Base-by-base conservation (phyloP, 1,140 invertebrate species). In the Drosophila tristis region DNA sequence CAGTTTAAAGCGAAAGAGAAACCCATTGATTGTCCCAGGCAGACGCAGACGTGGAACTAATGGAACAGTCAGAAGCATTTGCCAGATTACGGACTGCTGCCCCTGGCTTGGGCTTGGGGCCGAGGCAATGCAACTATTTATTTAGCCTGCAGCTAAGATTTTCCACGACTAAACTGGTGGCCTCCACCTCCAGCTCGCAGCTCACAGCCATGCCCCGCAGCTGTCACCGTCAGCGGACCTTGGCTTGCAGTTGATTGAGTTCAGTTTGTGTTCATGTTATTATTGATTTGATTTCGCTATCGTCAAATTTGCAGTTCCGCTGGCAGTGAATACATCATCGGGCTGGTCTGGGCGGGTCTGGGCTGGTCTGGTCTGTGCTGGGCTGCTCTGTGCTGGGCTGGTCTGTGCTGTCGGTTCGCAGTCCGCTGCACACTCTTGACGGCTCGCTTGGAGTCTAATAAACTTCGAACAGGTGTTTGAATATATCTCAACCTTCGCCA, bases 381-480 rank as follows among this genome's bases (percentile, higher is more conserved):
- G 2, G 23, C 23, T 25, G 23, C 3, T 25, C 23, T 25, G 13
- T 25, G 29, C 50, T 53, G 16, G 2, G 23, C 23, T 25, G 23
- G 0, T 25, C 23, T 25, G 13, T 25, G 29, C 50, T 53, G 54
- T 54, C 54, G 11, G 35, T 25, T 62, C 20, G 53, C 60, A 75
- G 60, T 20, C 66, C 57, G 53, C 43, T 68, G 48, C 51, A 56
- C 50, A 61, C 45, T 39, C 48, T 60, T 64, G 59, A 63, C 66
- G 48, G 72, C 39, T 58, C 62, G 67, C 70, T 74, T 29, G 43
- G 65, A 47, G 42, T 49, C 50, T 66, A 85, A 71, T 68, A 73
- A 78, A 85, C 78, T 71, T 66, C 9, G 45, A 66, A 62, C 74
- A 86, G 82, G 67, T 78, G 79, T 66, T 63, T 64, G 66, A 76